Base-by-base conservation (phyloP, 2,797 vertebrate species). In the Spatula clypeata region DNA sequence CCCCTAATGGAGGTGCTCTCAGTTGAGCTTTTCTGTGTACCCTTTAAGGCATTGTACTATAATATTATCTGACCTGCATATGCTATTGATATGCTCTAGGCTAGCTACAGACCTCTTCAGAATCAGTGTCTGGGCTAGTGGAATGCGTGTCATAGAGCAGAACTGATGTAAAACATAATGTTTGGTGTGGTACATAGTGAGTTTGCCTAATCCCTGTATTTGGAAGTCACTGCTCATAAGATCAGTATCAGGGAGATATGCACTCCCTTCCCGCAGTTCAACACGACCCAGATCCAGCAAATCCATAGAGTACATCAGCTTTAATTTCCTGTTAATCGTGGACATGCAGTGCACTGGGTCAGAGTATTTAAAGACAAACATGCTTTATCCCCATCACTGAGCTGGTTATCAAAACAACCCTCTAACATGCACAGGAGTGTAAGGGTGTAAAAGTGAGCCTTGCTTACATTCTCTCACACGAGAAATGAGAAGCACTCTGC, bases 321-420 rank as follows among this genome's bases (percentile, higher is more conserved):
- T 87, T 79, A 96, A 95, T 95, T 97, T 97, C 91, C 93, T 96
- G 57, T 87, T 95, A 91, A 86, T 61, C 18, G 3, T 14, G 47
- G 79, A 60, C 64, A 70, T 42, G 62, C 75, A 88, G 73, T 79
- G 55, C 79, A 85, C 47, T 82, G 64, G 70, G 86, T 81, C 86
- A 93, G 76, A 88, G 71, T 79, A 91, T 77, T 83, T 79, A 70
- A 86, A 79, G 51, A 87, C 70, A 47, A 64, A 20, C 61, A 47
- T 27, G 29, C 51, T 86, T 77, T 91, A 88, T 85, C 55, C 31
- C 49, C 36, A 45, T 53, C 86, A 73, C 64, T 79, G 77, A 84
- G 42, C 53, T 79, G 51, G 32, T 82, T 64, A 76, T 75, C 57
- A 38, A 90, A 96, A 71, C 76, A 87, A 84, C n/a, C 66, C 45